Conservation (phyloP, 2,888 invertebrate species). For the Tetragnatha montana region DNA sequence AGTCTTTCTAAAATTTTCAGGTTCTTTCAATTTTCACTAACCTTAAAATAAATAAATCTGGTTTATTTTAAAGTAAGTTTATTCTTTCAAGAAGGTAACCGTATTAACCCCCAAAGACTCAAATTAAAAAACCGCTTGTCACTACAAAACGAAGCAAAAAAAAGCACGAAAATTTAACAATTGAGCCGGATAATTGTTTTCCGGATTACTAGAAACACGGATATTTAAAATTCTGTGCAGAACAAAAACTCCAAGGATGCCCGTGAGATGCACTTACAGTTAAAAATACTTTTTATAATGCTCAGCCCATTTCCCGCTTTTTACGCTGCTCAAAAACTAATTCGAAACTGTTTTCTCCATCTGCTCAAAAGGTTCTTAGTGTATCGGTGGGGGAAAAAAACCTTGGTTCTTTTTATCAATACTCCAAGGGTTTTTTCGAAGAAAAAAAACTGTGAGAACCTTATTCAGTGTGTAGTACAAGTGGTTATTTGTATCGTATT, state of each 20-base stretch:
- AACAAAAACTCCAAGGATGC: background rate
- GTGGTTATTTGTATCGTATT: background rate
- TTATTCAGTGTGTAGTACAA: background rate
- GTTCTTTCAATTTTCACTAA: too few species aligned
- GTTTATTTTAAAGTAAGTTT: too few species aligned
- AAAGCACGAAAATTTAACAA: background rate
- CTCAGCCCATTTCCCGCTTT: background rate
- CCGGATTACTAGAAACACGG: background rate
- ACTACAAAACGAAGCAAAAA: background rate
- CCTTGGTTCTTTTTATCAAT: background rate
- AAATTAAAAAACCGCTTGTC: too few species aligned
- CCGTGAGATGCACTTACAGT: background rate
- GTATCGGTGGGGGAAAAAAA: background rate
- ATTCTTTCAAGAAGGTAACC: too few species aligned
- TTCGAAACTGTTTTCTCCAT: background rate
- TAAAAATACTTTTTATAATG: background rate
- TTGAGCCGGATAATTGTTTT: background rate
- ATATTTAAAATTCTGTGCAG: background rate
- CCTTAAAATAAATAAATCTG: too few species aligned
- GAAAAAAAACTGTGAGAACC: background rate
- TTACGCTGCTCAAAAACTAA: background rate
- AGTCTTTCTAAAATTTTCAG: too few species aligned
- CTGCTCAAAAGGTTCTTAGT: background rate
- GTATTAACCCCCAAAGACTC: too few species aligned
- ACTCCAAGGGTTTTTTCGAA: background rate